These are phyloP conservation scores for Zeuzera pyrina DNA, from an alignment of 2,888 invertebrate genomes.

Conservation along the genomic window DNA sequence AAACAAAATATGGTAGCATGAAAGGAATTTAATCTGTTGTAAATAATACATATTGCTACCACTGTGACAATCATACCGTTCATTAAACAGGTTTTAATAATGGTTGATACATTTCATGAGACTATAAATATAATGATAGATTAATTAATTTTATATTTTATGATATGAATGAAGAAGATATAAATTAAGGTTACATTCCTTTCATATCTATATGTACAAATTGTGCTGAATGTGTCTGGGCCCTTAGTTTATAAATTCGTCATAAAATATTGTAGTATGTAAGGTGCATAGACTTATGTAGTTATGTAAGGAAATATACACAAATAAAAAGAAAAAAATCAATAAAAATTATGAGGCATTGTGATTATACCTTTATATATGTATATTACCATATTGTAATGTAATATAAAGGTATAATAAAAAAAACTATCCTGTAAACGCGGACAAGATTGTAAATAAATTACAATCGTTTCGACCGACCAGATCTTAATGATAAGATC, in stretches of 20 bases:
- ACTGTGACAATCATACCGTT: constrained; percentile 60
- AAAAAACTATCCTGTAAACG: constrained; percentile 68
- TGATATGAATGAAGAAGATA: constrained; percentile 47
- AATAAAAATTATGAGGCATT: constrained; percentile 48
- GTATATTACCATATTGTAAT: constrained; percentile 36
- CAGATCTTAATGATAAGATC: constrained; percentile 61
- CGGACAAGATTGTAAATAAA: constrained; percentile 54
- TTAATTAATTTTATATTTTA: constrained; percentile 55
- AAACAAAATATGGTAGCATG: constrained; percentile 44
- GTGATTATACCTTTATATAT: constrained; percentile 51
- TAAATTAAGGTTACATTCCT: constrained; percentile 74
- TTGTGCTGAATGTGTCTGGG: constrained; percentile 69
- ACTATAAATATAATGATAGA: constrained; percentile 44
- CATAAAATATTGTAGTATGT: constrained; percentile 62
- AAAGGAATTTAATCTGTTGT: constrained; percentile 59
- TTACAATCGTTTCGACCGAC: constrained; percentile 71
- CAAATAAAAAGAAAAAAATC: constrained; percentile 23
- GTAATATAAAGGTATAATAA: constrained; percentile 35
- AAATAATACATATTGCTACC: constrained; percentile 36
- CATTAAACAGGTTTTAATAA: constrained; percentile 71
- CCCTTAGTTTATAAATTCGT: constrained; percentile 71
- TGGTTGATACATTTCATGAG: constrained; percentile 63
- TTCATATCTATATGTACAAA: constrained; percentile 64
- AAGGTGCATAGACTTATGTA: constrained; percentile 52
- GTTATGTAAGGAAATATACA: constrained; percentile 22